Percentiles rank a stretch among this genome's conserved stretches.
Conservation (phyloP, 2,888 invertebrate species). For the Callosobruchus maculatus region DNA sequence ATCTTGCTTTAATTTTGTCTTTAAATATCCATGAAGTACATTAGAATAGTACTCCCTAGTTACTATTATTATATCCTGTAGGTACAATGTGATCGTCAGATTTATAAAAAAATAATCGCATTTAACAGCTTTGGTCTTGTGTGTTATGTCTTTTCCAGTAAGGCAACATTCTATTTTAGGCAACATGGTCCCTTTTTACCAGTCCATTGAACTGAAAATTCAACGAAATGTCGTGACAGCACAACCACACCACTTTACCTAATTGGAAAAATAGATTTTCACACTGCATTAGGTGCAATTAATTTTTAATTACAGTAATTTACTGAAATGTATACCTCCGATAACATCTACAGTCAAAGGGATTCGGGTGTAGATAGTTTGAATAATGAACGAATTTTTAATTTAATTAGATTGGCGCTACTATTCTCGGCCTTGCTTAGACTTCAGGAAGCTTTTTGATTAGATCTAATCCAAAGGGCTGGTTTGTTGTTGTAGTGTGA, state of each 20-base stretch:
- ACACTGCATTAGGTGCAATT: background rate
- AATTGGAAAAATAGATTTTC: slow-evolving; percentile 3
- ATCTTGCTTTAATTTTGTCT: too few species aligned
- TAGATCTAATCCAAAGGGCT: background rate
- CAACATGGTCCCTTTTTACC: background rate
- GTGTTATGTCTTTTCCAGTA: too few species aligned
- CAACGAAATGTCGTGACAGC: background rate
- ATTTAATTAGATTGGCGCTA: background rate
- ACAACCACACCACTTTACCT: background rate
- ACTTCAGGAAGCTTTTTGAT: background rate
- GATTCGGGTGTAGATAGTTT: background rate
- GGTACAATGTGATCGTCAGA: too few species aligned
- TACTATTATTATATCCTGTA: too few species aligned
- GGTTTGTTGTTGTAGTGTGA: background rate
- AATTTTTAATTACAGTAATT: background rate
- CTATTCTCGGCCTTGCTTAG: background rate
- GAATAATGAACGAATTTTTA: background rate
- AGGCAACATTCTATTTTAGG: too few species aligned
- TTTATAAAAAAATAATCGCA: too few species aligned
- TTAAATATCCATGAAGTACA: too few species aligned
- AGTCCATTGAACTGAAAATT: background rate
- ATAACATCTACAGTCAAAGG: background rate
- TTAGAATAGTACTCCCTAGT: too few species aligned
- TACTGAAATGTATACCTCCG: background rate
- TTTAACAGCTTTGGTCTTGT: too few species aligned